Evolutionary conservation across 2,113 vertebrate genomes (phyloP).

Genomic region (Sebastes schlegelii): DNA sequence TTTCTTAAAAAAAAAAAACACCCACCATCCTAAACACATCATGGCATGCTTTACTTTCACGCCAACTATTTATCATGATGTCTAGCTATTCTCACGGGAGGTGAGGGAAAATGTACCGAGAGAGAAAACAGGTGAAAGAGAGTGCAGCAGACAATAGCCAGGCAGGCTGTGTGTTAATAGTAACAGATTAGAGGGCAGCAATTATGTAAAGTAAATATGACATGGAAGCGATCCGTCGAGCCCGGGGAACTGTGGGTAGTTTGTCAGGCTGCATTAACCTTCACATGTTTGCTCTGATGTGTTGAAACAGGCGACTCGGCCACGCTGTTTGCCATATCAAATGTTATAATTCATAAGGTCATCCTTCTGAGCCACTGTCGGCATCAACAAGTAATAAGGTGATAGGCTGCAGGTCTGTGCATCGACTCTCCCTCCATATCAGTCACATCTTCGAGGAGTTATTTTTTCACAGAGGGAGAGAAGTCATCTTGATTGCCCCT

Average conservation of each 20-base stretch:
- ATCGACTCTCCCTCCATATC: slow-evolving; percentile 36
- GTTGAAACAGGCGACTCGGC: slow-evolving; percentile 69
- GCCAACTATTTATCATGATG: slow-evolving; percentile 65
- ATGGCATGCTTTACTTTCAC: slow-evolving; percentile 50
- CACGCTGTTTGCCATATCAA: slow-evolving; percentile 71
- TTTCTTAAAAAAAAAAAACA: slow-evolving; percentile 3
- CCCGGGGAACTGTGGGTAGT: slow-evolving; percentile 74
- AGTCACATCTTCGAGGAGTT: slow-evolving; percentile 43
- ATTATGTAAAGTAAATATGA: slow-evolving; percentile 84
- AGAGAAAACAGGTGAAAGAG: slow-evolving; percentile 57
- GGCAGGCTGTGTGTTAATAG: slow-evolving; percentile 69
- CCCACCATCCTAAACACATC: slow-evolving; percentile 36
- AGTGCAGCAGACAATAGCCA: slow-evolving; percentile 55
- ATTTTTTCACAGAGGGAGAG: slow-evolving; percentile 54
- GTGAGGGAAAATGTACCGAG: slow-evolving; percentile 40
- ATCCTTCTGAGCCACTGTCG: slow-evolving; percentile 46
- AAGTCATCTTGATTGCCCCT: slow-evolving; percentile 68
- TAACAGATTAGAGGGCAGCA: slow-evolving; percentile 79
- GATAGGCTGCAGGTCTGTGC: slow-evolving; percentile 4
- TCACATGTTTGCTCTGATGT: slow-evolving; percentile 79
- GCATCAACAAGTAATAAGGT: slow-evolving; percentile 63
- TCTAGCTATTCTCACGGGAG: slow-evolving; percentile 55
- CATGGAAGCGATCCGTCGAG: slow-evolving; percentile 72
- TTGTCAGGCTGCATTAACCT: slow-evolving; percentile 84
- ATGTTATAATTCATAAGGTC: slow-evolving; percentile 76